Evolutionary conservation across 2,113 vertebrate genomes (phyloP), one percentile per base, ranked within the genome.

Genomic region (Geothlypis trichas): DNA sequence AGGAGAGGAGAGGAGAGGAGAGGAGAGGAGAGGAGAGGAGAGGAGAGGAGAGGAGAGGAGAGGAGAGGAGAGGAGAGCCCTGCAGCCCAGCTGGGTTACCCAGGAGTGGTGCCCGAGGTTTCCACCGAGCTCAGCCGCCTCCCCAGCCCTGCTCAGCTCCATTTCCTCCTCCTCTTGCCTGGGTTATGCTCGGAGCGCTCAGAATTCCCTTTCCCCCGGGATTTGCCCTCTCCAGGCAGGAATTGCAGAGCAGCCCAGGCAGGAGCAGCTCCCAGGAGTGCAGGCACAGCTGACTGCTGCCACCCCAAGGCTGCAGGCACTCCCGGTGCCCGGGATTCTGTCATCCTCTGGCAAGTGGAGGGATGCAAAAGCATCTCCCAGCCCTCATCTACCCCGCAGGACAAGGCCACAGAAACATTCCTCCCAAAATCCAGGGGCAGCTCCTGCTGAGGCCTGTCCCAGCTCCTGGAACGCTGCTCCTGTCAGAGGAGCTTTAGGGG

Each of bases 221-320:
- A 23, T 39, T 7, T 26, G 39, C 47, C 65, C 62, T 55, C 76
- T 74, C 80, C 73, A 13, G 76, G 51, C 57, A 35, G 51, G 15
- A 46, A 51, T 92, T 51, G 57, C 88, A n/a, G 83, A 66, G 47
- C 58, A 13, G 0, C 47, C n/a, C 23, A 20, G 52, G 54, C 77
- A 41, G 66, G 47, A 89, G 16, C 52, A 6, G 15, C 13, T 84
- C 59, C 73, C 67, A 15, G 28, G 59, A 89, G 35, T 0, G 15
- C 73, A 87, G 77, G 74, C 49, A 62, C 85, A 92, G 95, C 68
- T 90, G 92, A 92, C 90, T 85, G 92, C 94, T 97, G 95, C 96
- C 96, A 93, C 88, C 90, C 26, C 88, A 83, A 94, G 94, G 95
- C 83, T 85, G 79, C 74, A 80, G 62, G 11, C 41, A 10, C 13